phyloP scores from a whole-genome alignment of 2,113 vertebrate genomes.

The Tetrax tetrax region DNA sequence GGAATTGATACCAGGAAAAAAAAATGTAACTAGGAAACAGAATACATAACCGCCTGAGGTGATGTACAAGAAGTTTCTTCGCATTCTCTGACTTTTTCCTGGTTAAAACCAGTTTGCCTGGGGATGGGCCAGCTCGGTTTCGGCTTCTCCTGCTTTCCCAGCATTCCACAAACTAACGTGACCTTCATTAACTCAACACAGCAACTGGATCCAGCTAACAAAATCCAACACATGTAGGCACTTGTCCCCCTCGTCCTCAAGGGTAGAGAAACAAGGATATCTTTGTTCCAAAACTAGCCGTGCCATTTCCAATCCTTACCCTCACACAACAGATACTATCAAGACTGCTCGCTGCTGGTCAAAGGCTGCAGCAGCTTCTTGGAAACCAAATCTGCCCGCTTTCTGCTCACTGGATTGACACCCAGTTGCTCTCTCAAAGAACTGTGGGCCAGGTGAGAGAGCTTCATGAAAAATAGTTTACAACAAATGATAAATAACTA shows the following conservation, averaged over 20 bases:
- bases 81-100: conserved; percentile 74
- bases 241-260: conserved; percentile 68
- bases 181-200: conserved; percentile 71
- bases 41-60: conserved; percentile 68
- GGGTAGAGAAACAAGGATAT: conserved; percentile 57
- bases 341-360: background rate
- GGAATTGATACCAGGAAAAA: conserved; percentile 71
- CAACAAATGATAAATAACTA: background rate
- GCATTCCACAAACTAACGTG: conserved; percentile 70
- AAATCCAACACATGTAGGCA: conserved; percentile 75
- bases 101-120: conserved; percentile 83
- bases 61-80: conserved; percentile 71
- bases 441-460: background rate
- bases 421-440: background rate
- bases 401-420: background rate
- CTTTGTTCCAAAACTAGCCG: conserved; percentile 45
- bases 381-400: background rate
- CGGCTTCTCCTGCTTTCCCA: conserved; percentile 76
- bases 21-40: conserved; percentile 71
- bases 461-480: background rate
- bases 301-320: conserved; percentile 37
- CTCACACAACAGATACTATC: background rate
- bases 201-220: conserved; percentile 76
- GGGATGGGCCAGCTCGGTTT: conserved; percentile 72
- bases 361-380: background rate